Evolutionary conservation across 2,888 invertebrate genomes (phyloP), one percentile per base, ranked within the genome.

Genomic region (Thymelicus sylvestris): DNA sequence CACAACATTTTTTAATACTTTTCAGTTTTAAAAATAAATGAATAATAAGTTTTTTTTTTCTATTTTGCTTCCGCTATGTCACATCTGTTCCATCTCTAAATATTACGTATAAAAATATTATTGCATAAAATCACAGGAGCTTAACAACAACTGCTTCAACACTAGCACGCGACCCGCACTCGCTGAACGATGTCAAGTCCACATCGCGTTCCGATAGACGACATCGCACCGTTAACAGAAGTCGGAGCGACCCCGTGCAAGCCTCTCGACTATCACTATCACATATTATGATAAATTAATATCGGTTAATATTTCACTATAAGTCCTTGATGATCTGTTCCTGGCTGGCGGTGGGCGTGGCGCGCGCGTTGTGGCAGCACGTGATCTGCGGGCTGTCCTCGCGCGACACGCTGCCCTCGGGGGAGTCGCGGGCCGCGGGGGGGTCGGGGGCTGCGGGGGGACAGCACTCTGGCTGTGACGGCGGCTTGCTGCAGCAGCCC

Each of bases 371-470:
- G 66, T 86, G 87, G 73, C 92, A 93, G 77, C 93, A 93, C 12
- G 88, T 84, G 55, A 93, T 86, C 73, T 90, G 87, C 0, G 93
- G 92, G 69, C 88, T 92, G 48, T 85, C 81, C 74, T 92, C 93
- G 50, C 91, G 80, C 66, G 78, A 76, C 13, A 2, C 4, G 44
- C 41, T 41, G 8, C 41, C 41, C 41, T 41, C 41, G 41, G 8
- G 8, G 8, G 8, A 0, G 41, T 10, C 44, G 44, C 12, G 10
- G 2, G 10, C 12, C 12, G 10, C 44, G 4, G 10, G 4, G 44
- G 10, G 10, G 0, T 12, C 44, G 44, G 4, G 10, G 10, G 3
- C 10, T 10, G 44, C 44, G 8, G 10, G 10, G 44, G 10, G 10
- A 15, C 90, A 91, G 72, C 89, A 89, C 64, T 48, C 50, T 4